Percentiles rank a stretch among this genome's conserved stretches.
Conservation (phyloP, 2,113 vertebrate species). For the Sapajus apella region DNA sequence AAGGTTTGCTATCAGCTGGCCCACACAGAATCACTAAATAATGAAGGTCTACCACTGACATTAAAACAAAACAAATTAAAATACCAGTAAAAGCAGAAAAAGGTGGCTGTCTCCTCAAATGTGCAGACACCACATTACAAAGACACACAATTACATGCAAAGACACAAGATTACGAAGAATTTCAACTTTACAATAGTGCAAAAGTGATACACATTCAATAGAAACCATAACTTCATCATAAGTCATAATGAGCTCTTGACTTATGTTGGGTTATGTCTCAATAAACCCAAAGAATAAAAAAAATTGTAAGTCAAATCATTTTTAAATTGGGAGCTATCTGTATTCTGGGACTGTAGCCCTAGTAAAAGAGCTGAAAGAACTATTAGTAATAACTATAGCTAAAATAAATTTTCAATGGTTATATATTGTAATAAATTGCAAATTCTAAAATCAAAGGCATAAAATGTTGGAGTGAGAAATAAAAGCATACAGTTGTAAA, state of each 20-base stretch:
- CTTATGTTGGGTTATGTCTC: background rate
- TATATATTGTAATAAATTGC: background rate
- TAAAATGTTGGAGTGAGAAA: background rate
- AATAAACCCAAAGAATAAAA: background rate
- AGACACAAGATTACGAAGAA: background rate
- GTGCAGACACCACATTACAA: too few species aligned
- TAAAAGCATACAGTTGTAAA: background rate
- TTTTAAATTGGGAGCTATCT: background rate
- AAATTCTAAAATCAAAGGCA: background rate
- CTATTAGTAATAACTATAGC: background rate
- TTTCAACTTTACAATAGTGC: background rate
- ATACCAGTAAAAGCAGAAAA: background rate
- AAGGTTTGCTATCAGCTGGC: too few species aligned
- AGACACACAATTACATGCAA: background rate
- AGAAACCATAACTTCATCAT: background rate
- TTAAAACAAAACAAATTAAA: too few species aligned
- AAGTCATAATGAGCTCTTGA: background rate
- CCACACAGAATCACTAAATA: background rate
- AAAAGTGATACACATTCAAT: background rate
- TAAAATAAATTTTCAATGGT: background rate
- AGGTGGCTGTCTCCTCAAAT: background rate
- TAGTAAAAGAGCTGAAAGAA: background rate
- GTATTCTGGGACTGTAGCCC: background rate
- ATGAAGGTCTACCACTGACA: too few species aligned
- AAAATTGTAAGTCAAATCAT: background rate